phyloP scores from a whole-genome alignment of 2,113 vertebrate species.

The Melanerpes formicivorus region DNA sequence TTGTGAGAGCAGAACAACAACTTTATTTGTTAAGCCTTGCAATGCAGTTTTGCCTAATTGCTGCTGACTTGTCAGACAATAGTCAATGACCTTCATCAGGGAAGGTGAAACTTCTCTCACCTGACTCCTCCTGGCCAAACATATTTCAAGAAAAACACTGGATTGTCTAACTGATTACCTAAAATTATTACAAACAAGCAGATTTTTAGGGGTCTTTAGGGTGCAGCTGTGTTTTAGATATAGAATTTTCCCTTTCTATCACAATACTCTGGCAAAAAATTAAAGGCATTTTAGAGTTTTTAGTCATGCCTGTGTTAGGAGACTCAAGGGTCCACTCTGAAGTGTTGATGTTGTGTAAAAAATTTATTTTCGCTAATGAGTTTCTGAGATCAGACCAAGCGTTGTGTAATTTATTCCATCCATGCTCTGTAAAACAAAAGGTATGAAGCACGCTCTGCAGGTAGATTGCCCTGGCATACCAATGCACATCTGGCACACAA shows the following conservation, averaged over 20 bases:
- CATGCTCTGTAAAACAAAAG: background rate
- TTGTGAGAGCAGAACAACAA: constrained; percentile 68
- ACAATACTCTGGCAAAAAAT: constrained; percentile 15
- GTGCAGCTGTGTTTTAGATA: constrained; percentile 25
- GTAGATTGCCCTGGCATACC: background rate
- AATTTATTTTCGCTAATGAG: background rate
- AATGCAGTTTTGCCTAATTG: constrained; percentile 67
- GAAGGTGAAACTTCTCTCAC: constrained; percentile 63
- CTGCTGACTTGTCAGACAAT: constrained; percentile 67
- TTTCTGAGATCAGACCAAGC: constrained; percentile 18
- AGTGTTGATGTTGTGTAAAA: constrained; percentile 23
- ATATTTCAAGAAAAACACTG: background rate
- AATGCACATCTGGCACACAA: background rate
- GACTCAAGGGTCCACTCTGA: constrained; percentile 6
- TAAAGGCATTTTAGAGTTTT: background rate
- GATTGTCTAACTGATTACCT: background rate
- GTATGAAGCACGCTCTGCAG: background rate
- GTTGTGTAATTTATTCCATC: background rate
- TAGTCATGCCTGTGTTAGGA: background rate
- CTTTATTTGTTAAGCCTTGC: constrained; percentile 71
- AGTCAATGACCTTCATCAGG: constrained; percentile 55
- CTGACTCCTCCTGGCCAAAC: background rate
- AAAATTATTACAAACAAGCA: background rate
- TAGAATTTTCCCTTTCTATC: background rate
- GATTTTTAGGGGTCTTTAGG: background rate